Conservation (phyloP, 2,888 invertebrate species). For the Phasia obesa region DNA sequence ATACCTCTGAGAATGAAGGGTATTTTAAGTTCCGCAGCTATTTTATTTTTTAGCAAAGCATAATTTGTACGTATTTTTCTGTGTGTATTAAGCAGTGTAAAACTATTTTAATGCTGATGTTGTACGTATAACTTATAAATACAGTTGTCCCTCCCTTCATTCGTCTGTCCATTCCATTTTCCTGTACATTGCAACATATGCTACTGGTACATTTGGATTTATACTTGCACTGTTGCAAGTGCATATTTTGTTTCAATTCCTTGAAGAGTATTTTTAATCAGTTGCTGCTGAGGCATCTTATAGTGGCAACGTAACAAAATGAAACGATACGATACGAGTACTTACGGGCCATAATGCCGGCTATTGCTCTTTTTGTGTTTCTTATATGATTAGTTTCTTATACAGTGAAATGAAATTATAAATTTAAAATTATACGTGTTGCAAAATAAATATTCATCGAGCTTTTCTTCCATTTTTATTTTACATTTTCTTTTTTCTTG, state of each 20-base stretch:
- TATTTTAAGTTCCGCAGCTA: too few species aligned
- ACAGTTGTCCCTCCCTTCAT: neutral
- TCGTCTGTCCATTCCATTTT: slow-evolving; percentile 5
- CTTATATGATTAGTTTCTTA: too few species aligned
- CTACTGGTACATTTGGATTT: neutral
- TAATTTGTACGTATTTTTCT: too few species aligned
- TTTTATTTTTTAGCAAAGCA: too few species aligned
- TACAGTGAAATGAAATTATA: neutral
- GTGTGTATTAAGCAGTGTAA: too few species aligned
- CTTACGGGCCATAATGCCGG: too few species aligned
- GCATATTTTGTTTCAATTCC: slow-evolving; percentile 44
- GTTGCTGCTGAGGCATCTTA: slow-evolving; percentile 30
- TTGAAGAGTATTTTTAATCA: slow-evolving; percentile 43
- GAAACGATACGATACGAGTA: too few species aligned
- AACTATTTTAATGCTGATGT: slow-evolving; percentile 48
- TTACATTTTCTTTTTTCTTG: neutral
- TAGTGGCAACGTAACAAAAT: slow-evolving; percentile 29
- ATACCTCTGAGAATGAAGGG: too few species aligned
- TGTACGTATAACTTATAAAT: neutral
- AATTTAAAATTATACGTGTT: slow-evolving; percentile 27
- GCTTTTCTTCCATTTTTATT: neutral
- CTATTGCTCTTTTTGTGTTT: slow-evolving; percentile 56
- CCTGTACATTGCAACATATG: neutral
- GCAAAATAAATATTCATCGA: slow-evolving; percentile 40
- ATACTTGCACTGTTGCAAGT: neutral